A percentile compares a stretch with the other conserved stretches of the same genome.
Conservation (phyloP, 2,888 invertebrate genomes). For the Gortyna flavago region DNA sequence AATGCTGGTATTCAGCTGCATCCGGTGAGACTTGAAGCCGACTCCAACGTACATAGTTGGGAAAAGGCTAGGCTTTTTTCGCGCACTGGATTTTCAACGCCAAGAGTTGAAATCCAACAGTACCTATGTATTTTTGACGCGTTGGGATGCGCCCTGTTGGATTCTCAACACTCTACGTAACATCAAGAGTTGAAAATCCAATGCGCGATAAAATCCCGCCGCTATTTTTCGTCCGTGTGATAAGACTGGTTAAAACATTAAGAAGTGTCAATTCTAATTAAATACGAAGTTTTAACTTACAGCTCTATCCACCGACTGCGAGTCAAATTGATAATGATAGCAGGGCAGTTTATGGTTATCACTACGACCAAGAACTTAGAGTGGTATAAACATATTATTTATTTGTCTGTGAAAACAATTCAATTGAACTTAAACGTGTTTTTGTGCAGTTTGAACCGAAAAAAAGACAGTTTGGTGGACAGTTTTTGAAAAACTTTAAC, state of each 20-base stretch:
- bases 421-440: background rate
- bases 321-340: slow-evolving; percentile 46
- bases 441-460: background rate
- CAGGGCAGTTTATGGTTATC: slow-evolving; percentile 42
- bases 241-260: background rate
- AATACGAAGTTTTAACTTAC: slow-evolving; percentile 1
- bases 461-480: background rate
- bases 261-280: background rate
- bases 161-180: too few species aligned
- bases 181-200: too few species aligned
- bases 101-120: too few species aligned
- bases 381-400: slow-evolving; percentile 34
- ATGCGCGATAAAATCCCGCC: too few species aligned
- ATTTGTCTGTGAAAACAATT: background rate
- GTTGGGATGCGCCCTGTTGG: too few species aligned
- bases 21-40: too few species aligned
- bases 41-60: too few species aligned
- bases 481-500: background rate
- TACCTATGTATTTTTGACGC: too few species aligned
- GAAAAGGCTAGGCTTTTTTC: too few species aligned
- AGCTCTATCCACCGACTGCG: slow-evolving; percentile 5
- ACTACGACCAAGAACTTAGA: slow-evolving; percentile 39
- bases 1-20: too few species aligned
- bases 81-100: too few species aligned
- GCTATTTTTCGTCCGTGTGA: too few species aligned